Percentiles rank a stretch among this genome's conserved stretches.
Evolutionary conservation across 2,113 vertebrate genomes (phyloP).

Genomic region (Saimiri boliviensis): DNA sequence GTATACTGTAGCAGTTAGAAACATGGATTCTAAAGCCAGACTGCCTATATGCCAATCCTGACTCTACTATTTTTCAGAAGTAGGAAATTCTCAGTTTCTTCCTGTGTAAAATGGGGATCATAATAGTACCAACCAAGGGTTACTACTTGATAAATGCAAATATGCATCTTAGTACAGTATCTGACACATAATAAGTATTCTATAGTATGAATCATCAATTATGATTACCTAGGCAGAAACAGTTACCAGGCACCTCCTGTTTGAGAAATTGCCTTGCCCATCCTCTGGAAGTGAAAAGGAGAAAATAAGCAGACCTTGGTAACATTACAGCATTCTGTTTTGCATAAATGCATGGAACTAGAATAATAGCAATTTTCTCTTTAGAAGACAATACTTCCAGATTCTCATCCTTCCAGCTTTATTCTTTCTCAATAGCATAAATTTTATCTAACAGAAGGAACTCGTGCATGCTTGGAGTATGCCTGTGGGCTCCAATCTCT

Average conservation of each 20-base stretch:
- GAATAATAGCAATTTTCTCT: neutral
- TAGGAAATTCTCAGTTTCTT: neutral
- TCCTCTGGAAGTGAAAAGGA: neutral
- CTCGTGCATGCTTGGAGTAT: conserved; percentile 16
- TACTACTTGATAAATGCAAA: neutral
- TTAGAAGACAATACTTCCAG: neutral
- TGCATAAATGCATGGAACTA: neutral
- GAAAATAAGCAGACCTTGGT: neutral
- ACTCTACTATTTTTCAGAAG: neutral
- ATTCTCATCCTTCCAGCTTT: neutral
- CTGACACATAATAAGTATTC: neutral
- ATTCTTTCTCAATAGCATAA: neutral
- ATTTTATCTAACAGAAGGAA: conserved; percentile 39
- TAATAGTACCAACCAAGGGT: neutral
- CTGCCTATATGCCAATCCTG: neutral
- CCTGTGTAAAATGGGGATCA: neutral
- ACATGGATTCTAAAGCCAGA: neutral
- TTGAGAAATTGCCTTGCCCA: neutral
- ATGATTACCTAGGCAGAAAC: neutral
- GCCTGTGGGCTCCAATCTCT: conserved; percentile 52
- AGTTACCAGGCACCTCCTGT: neutral
- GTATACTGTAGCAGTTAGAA: neutral
- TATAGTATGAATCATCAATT: neutral
- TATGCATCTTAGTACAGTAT: neutral
- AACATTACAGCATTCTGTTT: neutral